These are phyloP conservation scores for Trachythela sp. DNA, from an alignment of 64 coral and sea anemone genomes.

Conservation along the genomic window DNA sequence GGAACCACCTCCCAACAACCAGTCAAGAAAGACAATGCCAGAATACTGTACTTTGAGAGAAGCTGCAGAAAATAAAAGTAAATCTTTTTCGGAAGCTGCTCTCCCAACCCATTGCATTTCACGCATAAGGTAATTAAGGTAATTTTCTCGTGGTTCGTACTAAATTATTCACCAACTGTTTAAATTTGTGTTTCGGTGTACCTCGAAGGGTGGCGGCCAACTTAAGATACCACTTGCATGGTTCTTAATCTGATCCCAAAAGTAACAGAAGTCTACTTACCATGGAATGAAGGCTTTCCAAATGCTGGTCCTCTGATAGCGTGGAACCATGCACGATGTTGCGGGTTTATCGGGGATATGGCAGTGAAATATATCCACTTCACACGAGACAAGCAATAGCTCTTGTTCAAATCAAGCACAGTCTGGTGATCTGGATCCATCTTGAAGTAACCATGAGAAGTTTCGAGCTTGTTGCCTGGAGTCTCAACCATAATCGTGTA, in stretches of 20 bases:
- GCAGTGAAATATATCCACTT: constrained; percentile 6
- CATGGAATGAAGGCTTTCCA: background rate
- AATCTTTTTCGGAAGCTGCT: too few species aligned
- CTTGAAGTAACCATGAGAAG: constrained; percentile 8
- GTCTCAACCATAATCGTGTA: constrained; percentile 7
- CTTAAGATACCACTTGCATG: background rate
- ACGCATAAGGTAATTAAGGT: too few species aligned
- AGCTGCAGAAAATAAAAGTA: too few species aligned
- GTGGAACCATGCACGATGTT: background rate
- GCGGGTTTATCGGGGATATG: background rate
- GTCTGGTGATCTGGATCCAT: background rate
- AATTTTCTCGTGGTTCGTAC: too few species aligned
- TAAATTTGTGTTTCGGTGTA: too few species aligned
- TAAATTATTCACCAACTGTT: too few species aligned
- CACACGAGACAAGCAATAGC: background rate
- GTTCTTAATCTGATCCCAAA: background rate
- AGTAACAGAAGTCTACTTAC: background rate
- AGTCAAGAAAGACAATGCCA: too few species aligned
- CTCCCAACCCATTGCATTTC: too few species aligned
- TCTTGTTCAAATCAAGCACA: background rate
- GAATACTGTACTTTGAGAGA: too few species aligned
- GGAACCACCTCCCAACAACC: too few species aligned
- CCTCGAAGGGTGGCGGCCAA: too few species aligned
- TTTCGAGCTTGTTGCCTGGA: background rate
- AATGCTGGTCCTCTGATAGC: background rate